phyloP scores from a whole-genome alignment of 2,797 vertebrate species.

The Scleropages formosus region DNA sequence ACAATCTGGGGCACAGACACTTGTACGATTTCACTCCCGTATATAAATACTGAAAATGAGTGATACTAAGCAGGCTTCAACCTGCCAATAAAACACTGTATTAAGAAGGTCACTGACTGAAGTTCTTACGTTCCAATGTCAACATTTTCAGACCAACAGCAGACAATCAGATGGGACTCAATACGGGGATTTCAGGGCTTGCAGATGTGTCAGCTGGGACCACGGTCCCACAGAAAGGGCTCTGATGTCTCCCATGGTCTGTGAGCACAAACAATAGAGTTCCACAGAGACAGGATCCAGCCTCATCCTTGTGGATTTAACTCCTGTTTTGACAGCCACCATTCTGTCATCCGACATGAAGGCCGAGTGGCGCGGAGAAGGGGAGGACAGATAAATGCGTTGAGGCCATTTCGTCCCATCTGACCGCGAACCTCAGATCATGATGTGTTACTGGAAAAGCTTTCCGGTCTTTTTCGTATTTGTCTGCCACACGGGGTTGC shows the following conservation, averaged over 20 bases:
- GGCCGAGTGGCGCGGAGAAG: background rate
- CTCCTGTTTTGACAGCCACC: slow-evolving; percentile 18
- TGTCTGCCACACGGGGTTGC: no score
- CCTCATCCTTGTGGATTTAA: slow-evolving; percentile 40
- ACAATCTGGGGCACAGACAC: no score
- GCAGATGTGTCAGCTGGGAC: background rate
- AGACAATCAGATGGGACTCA: background rate
- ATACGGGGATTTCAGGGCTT: background rate
- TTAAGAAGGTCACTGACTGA: no score
- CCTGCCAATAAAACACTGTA: no score
- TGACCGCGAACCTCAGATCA: background rate
- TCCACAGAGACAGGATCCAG: slow-evolving; percentile 34
- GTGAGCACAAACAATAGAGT: slow-evolving; percentile 51
- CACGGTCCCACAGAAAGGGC: slow-evolving; percentile 15
- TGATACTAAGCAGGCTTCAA: no score
- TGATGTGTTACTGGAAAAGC: slow-evolving; percentile 1
- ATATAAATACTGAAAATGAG: no score
- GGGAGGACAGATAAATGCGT: background rate
- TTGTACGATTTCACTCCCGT: no score
- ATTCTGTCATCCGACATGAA: background rate
- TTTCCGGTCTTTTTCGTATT: background rate
- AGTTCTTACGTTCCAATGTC: background rate
- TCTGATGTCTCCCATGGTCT: slow-evolving; percentile 30
- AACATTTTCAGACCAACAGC: background rate
- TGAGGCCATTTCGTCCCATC: background rate